Percentiles rank a stretch among this genome's conserved stretches.
These are phyloP conservation scores for Phenganax subtilis DNA, from an alignment of 92 coral and sea anemone species.

Conservation along the genomic window DNA sequence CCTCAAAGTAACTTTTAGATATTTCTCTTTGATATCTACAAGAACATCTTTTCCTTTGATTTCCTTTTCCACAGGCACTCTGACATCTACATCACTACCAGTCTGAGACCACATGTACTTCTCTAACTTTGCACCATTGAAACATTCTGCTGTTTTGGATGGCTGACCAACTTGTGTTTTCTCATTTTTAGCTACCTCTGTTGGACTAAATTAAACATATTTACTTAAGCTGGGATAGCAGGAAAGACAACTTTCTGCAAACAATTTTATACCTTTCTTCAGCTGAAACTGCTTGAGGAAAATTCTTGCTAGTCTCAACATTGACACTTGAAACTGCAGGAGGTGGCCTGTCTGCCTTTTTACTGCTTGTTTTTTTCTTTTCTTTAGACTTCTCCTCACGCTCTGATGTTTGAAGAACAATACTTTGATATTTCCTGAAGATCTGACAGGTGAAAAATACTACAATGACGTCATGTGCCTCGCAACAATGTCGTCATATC, in stretches of 20 bases:
- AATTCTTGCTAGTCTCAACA: conserved; percentile 52
- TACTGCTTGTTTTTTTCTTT: conserved; percentile 5
- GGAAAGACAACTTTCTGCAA: background rate
- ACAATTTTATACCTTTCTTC: background rate
- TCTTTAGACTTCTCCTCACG: conserved; percentile 1
- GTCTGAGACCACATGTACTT: conserved; percentile 91
- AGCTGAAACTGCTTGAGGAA: conserved; percentile 10
- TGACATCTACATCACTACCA: conserved; percentile 75
- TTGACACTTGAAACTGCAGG: conserved; percentile 65
- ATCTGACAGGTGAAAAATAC: conserved; percentile 41
- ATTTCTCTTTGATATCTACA: conserved; percentile 70
- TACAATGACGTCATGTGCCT: background rate
- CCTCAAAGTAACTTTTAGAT: conserved; percentile 72
- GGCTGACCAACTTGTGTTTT: conserved; percentile 50
- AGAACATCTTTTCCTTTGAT: conserved; percentile 81
- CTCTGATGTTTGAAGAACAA: conserved; percentile 41
- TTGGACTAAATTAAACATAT: background rate
- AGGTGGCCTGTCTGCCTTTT: conserved; percentile 39
- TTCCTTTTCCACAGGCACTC: conserved; percentile 72
- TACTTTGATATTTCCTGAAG: conserved; percentile 62
- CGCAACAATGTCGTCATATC: background rate
- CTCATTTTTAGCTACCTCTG: background rate
- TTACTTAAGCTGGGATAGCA: background rate
- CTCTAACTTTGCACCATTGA: conserved; percentile 88
- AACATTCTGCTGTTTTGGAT: conserved; percentile 78